phyloP scores from a whole-genome alignment of 2,113 vertebrate species.

The Bubo scandiacus region DNA sequence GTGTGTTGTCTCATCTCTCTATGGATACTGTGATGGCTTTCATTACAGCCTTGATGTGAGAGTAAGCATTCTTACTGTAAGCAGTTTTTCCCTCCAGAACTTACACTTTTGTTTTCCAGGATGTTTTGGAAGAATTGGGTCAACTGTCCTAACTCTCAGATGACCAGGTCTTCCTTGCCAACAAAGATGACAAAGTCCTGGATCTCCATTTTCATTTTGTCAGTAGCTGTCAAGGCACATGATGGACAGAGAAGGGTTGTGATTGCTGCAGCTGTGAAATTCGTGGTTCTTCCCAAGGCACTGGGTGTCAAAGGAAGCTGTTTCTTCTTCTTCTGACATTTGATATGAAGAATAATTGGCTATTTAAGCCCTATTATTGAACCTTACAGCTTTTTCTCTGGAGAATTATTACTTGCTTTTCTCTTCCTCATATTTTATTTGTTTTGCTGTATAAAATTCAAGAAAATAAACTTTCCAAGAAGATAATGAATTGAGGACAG shows the following conservation, averaged over 20 bases:
- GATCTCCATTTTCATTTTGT: neutral
- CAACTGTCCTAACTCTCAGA: neutral
- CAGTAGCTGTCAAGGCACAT: neutral
- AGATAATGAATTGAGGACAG: conserved; percentile 18
- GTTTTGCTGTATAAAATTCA: conserved; percentile 25
- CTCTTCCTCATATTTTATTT: neutral
- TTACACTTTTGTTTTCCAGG: neutral
- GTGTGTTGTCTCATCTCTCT: fast-evolving
- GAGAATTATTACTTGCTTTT: neutral
- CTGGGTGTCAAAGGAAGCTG: neutral
- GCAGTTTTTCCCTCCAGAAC: neutral
- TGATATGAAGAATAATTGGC: neutral
- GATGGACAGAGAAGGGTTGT: neutral
- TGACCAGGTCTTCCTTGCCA: neutral
- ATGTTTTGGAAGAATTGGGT: neutral
- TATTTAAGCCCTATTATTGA: neutral
- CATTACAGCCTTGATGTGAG: neutral
- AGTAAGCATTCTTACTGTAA: neutral
- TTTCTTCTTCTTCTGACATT: neutral
- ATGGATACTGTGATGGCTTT: neutral
- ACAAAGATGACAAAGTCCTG: neutral
- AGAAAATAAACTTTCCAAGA: conserved; percentile 11
- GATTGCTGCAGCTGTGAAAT: neutral
- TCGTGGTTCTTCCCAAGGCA: neutral
- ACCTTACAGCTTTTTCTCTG: neutral